Evolutionary conservation across 1,140 invertebrate genomes (phyloP), one percentile per base, ranked within the genome.

Genomic region (Anastatus disparis): DNA sequence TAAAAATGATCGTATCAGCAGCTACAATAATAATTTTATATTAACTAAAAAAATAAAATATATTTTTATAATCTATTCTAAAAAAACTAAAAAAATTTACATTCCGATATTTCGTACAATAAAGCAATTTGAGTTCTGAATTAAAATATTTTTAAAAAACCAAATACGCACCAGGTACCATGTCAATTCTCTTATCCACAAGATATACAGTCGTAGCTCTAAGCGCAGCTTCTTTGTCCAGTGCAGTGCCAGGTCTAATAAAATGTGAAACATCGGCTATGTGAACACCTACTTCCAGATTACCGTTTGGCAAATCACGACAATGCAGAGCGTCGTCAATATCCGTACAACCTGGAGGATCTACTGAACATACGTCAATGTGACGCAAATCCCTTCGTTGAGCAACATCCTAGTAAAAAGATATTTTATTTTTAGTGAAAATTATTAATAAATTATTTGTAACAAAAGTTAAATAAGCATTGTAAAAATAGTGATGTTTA

Each of bases 321-420:
- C 95, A 98, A 84, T 99, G 98, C 1, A 99, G 85, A 0, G 98
- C 98, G 87, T 99, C 98, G 84, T 99, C 98, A 75, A 99, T 99
- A 84, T 99, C 98, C 2, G 98, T 99, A 86, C 98, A 99, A 0
- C 97, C 97, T 1, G 96, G 96, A 26, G 98, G 98, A 89, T 99
- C 98, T 0, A 99, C 97, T 2, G 97, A 99, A 79, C 97, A 99
- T 35, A 99, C 91, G 77, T 92, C 89, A 8, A 98, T 78, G 66
- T 95, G 87, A 53, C 97, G 89, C 0, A 99, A 86, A 85, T 99
- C 96, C 22, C 89, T 89, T 27, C 97, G 88, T 77, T 91, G 90
- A 3, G 89, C 89, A 65, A 93, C 87, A 81, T 98, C 95, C 93
- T 95, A 74, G 69, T 83, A 84, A 76, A 74, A 63, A 53, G 75